Evolutionary conservation across 92 coral and sea anemone genomes (phyloP), one percentile per base, ranked within the genome.

Genomic region (Pocillopora meandrina): DNA sequence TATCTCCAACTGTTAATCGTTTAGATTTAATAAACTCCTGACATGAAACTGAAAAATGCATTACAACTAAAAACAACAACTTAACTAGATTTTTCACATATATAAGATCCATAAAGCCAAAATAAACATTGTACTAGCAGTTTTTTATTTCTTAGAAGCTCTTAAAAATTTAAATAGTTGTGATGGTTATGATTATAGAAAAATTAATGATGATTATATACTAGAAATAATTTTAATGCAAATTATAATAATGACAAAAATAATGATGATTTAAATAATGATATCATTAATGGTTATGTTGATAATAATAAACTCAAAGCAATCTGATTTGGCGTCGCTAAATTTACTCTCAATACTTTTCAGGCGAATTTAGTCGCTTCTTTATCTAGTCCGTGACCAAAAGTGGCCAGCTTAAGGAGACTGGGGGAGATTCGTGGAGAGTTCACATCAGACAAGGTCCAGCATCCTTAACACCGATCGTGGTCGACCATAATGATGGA

Each of bases 401-500:
- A 17, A 70, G 61, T 6, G 90, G 90, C 71, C 6, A 8, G 3
- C 65, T 61, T 0, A 86, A 86, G 80, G 62, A 62, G 11, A 69
- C 67, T 74, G 90, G 90, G 1, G 90, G 90, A 9, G 90, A 86
- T 72, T 86, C 90, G 16, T 86, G 90, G 90, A 65, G 86, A 58
- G 90, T 86, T n/a, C 74, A 86, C 61, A 86, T 86, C 75, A 86
- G 90, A 86, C 81, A 80, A 72, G 90, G 90, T 20, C 90, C 90
- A 80, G 80, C 90, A 73, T 86, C 90, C 76, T 81, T 86, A 72
- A 85, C 90, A 55, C 90, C 90, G 58, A 71, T 80, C 56, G 90
- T 86, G 59, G 36, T 73, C 34, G 90, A 86, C 35, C 86, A 79
- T 10, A 56, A 64, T 0, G 81, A 86, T 58, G 90, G 90, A 47